phyloP scores from a whole-genome alignment of 2,888 invertebrate species.

The Odontocolon sp. region DNA sequence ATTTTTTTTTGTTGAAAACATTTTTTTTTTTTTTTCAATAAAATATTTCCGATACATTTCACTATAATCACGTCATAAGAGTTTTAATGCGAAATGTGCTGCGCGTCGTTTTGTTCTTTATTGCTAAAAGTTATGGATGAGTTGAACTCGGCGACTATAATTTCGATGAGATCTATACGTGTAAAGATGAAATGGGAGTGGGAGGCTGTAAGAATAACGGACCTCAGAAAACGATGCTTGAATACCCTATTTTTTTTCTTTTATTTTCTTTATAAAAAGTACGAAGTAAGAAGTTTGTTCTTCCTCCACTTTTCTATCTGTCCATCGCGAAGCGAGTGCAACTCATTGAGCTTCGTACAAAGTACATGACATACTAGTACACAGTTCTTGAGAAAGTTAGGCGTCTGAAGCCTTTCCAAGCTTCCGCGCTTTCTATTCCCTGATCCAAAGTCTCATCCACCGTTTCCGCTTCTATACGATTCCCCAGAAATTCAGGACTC shows the following conservation, averaged over 20 bases:
- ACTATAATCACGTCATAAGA: not conserved
- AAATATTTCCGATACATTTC: not conserved
- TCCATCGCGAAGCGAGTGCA: not conserved
- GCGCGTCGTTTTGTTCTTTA: not conserved
- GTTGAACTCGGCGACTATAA: not conserved
- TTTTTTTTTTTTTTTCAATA: too few species aligned
- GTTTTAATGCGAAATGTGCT: too few species aligned
- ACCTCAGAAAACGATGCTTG: not conserved
- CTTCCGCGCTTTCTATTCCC: constrained; percentile 1
- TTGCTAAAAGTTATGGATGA: not conserved
- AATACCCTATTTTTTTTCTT: not conserved
- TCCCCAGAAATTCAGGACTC: not conserved
- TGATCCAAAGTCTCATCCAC: not conserved
- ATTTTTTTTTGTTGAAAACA: too few species aligned
- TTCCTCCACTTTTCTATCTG: not conserved
- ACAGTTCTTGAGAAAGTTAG: constrained; percentile 20
- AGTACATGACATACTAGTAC: not conserved
- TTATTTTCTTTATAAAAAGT: not conserved
- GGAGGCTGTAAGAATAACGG: not conserved
- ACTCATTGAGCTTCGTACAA: constrained; percentile 4
- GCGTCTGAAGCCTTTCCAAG: not conserved
- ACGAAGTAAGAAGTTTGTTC: not conserved
- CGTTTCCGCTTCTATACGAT: not conserved
- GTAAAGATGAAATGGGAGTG: not conserved
- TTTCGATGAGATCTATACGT: not conserved